Base-by-base conservation (phyloP, 2,113 vertebrate species). In the Melierax canorus region DNA sequence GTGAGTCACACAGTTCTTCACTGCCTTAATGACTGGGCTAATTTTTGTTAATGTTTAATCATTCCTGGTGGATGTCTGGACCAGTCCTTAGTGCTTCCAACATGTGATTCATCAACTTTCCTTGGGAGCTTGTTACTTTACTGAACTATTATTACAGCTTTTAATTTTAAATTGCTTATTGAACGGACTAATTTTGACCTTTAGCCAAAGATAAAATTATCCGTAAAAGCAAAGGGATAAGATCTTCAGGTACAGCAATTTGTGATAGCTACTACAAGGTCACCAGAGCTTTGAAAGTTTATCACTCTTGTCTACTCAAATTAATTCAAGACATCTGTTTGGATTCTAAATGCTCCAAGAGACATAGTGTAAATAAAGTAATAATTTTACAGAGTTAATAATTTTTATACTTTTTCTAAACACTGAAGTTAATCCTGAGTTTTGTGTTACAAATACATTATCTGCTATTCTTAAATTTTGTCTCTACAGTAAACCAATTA, bases 111-210 rank as follows among this genome's bases (percentile, higher is more conserved):
- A 58, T 58, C 0, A 2, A 21, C 50, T 50, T 64, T 75, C 11
- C 24, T 76, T 86, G 48, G 34, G 43, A 71, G 38, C 69, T 80
- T 51, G 53, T 71, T 76, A 10, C 27, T 92, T 92, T 67, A 84
- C 36, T 48, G 53, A 84, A 89, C 39, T 56, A 56, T 75, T 91
- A 84, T 72, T 87, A 85, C 30, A 89, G 66, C 39, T 78, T 92
- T 96, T 84, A 66, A 91, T 87, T 84, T 96, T 81, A 90, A 94
- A 90, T 69, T 90, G 62, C 46, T 72, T 94, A 86, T 83, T 24
- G 34, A 94, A 85, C 4, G 2, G 68, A 69, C 39, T 63, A 73
- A 71, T 81, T 86, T 43, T 94, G 18, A 92, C 86, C 67, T 84
- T 96, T 73, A 90, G 48, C 46, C 38, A 95, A 76, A 84, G 64